phyloP scores from a whole-genome alignment of 2,797 vertebrate species.

The Setipinna tenuifilis region DNA sequence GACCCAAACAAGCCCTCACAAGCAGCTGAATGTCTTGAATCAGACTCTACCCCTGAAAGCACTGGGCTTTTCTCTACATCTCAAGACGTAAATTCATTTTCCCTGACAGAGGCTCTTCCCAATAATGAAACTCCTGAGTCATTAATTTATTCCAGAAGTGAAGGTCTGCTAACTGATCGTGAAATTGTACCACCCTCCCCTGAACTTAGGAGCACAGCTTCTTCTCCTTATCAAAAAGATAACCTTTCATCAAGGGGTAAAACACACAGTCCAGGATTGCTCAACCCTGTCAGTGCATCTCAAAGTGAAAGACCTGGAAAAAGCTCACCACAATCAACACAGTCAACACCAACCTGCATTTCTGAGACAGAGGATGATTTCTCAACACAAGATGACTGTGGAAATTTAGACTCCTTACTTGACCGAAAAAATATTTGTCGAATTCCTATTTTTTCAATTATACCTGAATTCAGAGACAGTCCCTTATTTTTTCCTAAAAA shows the following conservation, averaged over 20 bases:
- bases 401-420: neutral
- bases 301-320: neutral
- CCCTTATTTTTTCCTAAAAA: neutral
- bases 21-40: slow-evolving; percentile 37
- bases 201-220: neutral
- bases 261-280: neutral
- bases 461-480: slow-evolving; percentile 5
- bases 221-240: slow-evolving; percentile 27
- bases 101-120: neutral
- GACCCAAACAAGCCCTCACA: neutral
- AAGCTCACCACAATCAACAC: neutral
- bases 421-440: neutral
- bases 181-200: neutral
- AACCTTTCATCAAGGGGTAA: neutral
- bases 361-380: slow-evolving; percentile 1
- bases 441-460: slow-evolving; percentile 23
- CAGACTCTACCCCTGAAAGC: neutral
- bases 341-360: neutral
- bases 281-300: neutral
- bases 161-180: too few species aligned
- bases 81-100: neutral
- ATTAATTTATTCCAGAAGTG: neutral
- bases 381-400: neutral
- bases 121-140: neutral
- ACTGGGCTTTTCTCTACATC: neutral